A percentile compares a stretch with the other conserved stretches of the same genome.
Conservation (phyloP, 2,113 vertebrate species). For the Brienomyrus brachyistius region DNA sequence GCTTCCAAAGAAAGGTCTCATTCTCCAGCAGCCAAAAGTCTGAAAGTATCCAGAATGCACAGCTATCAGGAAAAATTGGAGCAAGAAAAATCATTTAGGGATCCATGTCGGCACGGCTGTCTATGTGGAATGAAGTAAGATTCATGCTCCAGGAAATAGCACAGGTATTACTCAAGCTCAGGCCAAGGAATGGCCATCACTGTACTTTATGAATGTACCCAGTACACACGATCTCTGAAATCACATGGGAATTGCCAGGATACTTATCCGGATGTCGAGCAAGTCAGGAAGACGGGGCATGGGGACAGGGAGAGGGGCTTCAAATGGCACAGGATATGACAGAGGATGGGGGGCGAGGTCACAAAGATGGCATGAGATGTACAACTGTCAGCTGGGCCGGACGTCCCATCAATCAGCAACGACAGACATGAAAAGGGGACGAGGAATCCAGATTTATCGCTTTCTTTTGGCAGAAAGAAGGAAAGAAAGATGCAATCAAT, state of each 20-base stretch:
- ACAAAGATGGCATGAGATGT: not conserved
- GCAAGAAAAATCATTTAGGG: slow-evolving; percentile 9
- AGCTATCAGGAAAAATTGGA: slow-evolving; percentile 24
- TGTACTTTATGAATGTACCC: not conserved
- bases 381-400: too few relatives aligned
- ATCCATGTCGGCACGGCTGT: slow-evolving; percentile 15
- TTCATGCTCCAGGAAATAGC: slow-evolving; percentile 38
- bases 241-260: not conserved
- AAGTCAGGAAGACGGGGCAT: not conserved
- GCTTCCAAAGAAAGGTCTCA: not conserved
- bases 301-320: not conserved
- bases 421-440: not conserved
- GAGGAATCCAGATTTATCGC: not conserved
- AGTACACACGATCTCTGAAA: not conserved
- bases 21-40: not conserved
- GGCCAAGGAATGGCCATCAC: not conserved
- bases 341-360: not conserved
- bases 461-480: not conserved
- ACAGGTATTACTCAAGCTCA: not conserved
- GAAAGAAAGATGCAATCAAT: not conserved
- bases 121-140: slow-evolving; percentile 15
- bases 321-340: not conserved
- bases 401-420: not conserved
- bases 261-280: not conserved
- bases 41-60: not conserved